A percentile compares a stretch with the other conserved stretches of the same genome.
phyloP scores from a whole-genome alignment of 2,888 invertebrate genomes.

The Pterobdella sp. region DNA sequence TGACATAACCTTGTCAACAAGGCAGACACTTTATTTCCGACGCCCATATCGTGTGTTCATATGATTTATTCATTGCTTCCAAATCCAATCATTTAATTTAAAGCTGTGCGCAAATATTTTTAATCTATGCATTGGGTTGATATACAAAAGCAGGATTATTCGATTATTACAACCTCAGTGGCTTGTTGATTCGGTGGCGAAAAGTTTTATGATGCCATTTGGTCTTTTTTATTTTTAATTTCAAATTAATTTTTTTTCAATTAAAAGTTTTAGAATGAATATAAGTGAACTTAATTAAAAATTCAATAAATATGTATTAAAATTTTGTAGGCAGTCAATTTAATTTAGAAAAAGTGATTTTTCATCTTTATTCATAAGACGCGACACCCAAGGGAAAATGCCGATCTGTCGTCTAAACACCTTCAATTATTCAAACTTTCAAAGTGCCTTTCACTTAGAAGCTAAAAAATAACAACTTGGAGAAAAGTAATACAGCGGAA shows the following conservation, averaged over 20 bases:
- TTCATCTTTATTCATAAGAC: conserved; percentile 11
- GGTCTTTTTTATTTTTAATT: not conserved
- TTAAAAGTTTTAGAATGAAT: not conserved
- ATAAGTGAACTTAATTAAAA: not conserved
- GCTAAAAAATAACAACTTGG: too few species aligned
- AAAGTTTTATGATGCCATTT: not conserved
- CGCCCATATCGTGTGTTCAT: conserved; percentile 8
- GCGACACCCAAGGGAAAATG: not conserved
- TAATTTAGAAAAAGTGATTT: conserved; percentile 8
- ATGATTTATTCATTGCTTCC: not conserved
- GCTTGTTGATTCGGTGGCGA: not conserved
- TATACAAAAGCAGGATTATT: too few species aligned
- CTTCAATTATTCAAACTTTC: not conserved
- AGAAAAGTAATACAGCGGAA: too few species aligned
- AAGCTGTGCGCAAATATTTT: not conserved
- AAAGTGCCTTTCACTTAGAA: too few species aligned
- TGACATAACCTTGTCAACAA: not conserved
- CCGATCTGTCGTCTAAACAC: conserved; percentile 1
- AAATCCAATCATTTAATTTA: not conserved
- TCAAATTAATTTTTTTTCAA: not conserved
- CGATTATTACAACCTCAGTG: too few species aligned
- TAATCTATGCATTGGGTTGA: too few species aligned
- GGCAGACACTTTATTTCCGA: conserved; percentile 5
- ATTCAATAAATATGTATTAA: not conserved
- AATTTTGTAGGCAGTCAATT: not conserved